Conservation (phyloP, 1,140 invertebrate genomes). For the Tetragnatha versicolor region DNA sequence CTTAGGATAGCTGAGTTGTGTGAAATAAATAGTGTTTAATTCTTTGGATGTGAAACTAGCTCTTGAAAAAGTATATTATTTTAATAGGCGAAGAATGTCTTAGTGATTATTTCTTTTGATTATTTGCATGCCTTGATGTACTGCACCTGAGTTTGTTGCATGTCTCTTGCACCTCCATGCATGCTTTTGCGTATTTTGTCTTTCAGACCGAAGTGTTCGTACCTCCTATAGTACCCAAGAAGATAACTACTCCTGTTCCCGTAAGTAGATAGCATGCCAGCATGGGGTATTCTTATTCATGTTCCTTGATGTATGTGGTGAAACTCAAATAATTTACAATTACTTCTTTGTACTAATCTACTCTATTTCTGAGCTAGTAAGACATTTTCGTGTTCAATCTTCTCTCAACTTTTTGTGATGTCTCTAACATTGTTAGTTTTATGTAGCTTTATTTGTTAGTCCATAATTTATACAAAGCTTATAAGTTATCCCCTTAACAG, state of each 20-base stretch:
- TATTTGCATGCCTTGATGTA: neutral
- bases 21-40: no score
- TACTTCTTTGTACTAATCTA: conserved; percentile 21
- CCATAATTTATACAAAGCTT: no score
- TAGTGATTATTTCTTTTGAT: neutral
- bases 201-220: conserved; percentile 39
- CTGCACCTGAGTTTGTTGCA: neutral
- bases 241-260: conserved; percentile 12
- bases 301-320: neutral
- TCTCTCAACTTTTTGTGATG: neutral
- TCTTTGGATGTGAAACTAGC: no score
- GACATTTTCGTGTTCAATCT: neutral
- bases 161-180: conserved; percentile 5
- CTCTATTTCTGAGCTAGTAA: neutral
- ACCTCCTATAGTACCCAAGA: conserved; percentile 22
- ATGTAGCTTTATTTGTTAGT: no score
- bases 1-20: no score
- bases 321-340: no score
- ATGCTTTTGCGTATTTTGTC: conserved; percentile 16
- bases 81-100: no score
- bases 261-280: conserved; percentile 31
- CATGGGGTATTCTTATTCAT: neutral
- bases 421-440: no score
- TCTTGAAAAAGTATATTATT: no score
- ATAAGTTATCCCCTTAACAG: no score